A percentile compares a stretch with the other conserved stretches of the same genome.
Evolutionary conservation across 2,797 vertebrate species (phyloP).

Genomic region (Manis pentadactyla): DNA sequence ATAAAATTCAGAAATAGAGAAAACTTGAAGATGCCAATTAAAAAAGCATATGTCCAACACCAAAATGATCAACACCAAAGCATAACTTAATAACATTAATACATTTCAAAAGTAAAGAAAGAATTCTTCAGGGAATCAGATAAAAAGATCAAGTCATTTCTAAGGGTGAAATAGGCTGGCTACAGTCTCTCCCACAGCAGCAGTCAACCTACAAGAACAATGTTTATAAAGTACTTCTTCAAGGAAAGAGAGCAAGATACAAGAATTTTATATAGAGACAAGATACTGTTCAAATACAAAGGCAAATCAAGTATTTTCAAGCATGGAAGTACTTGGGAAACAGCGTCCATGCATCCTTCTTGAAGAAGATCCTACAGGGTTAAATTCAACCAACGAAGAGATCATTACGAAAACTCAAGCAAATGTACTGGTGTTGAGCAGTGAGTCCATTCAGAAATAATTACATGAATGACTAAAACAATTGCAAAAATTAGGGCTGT

Average conservation of each 20-base stretch:
- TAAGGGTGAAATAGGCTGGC: not conserved
- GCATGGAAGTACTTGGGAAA: not conserved
- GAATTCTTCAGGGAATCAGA: not conserved
- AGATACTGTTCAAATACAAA: not conserved
- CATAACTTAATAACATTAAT: not conserved
- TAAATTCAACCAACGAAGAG: not conserved
- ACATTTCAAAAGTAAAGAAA: not conserved
- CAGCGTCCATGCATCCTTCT: not conserved
- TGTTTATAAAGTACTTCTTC: not conserved
- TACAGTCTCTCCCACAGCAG: not conserved
- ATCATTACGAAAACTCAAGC: not conserved
- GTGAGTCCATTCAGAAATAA: not conserved
- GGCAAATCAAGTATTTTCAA: not conserved
- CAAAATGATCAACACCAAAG: not conserved
- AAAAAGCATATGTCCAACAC: not conserved
- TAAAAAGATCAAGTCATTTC: not conserved
- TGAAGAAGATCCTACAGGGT: not conserved
- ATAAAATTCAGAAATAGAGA: not conserved
- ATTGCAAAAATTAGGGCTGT: not conserved
- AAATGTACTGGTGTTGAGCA: not conserved
- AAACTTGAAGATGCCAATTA: not conserved
- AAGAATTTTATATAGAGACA: not conserved
- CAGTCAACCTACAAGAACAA: not conserved
- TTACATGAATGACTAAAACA: not conserved
- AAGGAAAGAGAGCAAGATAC: not conserved